Conservation (phyloP, 2,113 vertebrate genomes). For the Acrocephalus arundinaceus region DNA sequence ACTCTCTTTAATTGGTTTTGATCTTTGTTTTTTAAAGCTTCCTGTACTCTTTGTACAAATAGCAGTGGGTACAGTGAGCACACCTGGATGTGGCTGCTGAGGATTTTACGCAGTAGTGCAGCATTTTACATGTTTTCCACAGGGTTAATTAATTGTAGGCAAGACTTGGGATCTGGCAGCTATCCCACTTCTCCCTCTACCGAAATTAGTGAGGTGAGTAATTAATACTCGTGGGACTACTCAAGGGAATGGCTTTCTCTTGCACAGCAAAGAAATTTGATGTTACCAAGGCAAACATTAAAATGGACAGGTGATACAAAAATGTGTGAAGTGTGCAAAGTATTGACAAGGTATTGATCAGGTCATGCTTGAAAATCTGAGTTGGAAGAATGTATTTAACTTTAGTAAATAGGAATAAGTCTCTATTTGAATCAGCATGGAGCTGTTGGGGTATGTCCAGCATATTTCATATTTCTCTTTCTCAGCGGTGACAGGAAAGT, state of each 20-base stretch:
- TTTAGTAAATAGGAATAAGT: neutral
- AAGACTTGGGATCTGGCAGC: neutral
- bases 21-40: neutral
- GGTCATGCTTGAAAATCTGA: neutral
- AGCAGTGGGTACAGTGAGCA: neutral
- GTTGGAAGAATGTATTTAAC: neutral
- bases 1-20: neutral
- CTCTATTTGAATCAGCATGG: neutral
- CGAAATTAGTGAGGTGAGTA: too few species aligned
- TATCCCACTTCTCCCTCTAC: neutral
- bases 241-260: too few species aligned
- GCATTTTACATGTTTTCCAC: neutral
- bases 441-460: neutral
- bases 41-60: fast-evolving
- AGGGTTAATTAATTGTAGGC: neutral
- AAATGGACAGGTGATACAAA: neutral
- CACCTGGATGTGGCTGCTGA: neutral
- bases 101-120: neutral
- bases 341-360: neutral
- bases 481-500: neutral
- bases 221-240: too few species aligned
- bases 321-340: neutral
- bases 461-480: neutral
- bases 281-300: too few species aligned
- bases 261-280: too few species aligned